phyloP scores from a whole-genome alignment of 2,113 vertebrate genomes.

The Toxotes chatareus region DNA sequence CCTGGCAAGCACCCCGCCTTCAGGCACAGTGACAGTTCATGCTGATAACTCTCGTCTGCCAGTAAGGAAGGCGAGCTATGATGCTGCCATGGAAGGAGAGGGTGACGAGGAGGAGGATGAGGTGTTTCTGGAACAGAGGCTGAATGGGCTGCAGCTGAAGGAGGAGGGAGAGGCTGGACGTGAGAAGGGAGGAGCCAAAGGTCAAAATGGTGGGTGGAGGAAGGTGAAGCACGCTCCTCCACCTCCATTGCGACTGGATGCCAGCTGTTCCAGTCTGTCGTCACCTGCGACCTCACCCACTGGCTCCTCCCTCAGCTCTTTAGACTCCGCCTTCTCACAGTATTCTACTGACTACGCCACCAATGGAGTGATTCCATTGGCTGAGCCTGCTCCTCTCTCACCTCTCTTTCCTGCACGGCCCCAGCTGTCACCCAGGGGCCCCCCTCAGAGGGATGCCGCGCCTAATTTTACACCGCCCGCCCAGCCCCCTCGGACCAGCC shows the following conservation, averaged over 20 bases:
- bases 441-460: conserved; percentile 57
- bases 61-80: conserved; percentile 88
- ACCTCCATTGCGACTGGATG: conserved; percentile 82
- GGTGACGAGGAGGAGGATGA: conserved; percentile 75
- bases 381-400: conserved; percentile 54
- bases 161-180: conserved; percentile 81
- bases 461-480: conserved; percentile 60
- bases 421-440: conserved; percentile 56
- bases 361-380: conserved; percentile 73
- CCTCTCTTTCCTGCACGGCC: conserved; percentile 39
- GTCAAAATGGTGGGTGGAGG: conserved; percentile 71
- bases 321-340: conserved; percentile 93
- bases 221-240: conserved; percentile 81
- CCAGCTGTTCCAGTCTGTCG: conserved; percentile 91
- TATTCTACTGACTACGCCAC: conserved; percentile 89
- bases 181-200: conserved; percentile 82
- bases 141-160: conserved; percentile 84
- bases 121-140: conserved; percentile 81
- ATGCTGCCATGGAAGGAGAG: conserved; percentile 82
- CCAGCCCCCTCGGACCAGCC: conserved; percentile 69
- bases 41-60: conserved; percentile 55
- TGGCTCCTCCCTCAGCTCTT: conserved; percentile 90
- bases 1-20: conserved; percentile 58
- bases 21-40: not conserved
- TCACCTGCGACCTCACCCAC: conserved; percentile 91